Percentiles rank a stretch among this genome's conserved stretches.
Evolutionary conservation across 2,113 vertebrate species (phyloP).

Genomic region (Indicator maculatus): DNA sequence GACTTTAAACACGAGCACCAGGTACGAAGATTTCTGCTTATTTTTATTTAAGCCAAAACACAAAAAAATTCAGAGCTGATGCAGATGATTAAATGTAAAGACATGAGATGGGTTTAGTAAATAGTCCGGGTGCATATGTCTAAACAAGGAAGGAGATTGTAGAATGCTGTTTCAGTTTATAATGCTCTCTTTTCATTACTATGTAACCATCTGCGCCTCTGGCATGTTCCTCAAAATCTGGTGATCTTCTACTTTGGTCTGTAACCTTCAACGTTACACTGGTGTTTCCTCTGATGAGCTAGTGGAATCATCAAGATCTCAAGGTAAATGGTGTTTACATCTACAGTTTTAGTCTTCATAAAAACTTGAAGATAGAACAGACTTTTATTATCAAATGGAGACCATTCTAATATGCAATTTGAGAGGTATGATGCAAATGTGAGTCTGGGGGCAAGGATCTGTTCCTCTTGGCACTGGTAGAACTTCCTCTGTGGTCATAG

Average conservation of each 20-base stretch:
- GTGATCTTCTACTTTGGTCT: neutral
- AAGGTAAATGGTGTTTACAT: neutral
- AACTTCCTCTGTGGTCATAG: neutral
- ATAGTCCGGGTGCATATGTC: constrained; percentile 58
- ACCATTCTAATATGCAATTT: neutral
- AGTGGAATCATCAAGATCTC: neutral
- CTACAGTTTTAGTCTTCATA: neutral
- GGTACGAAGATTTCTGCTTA: constrained; percentile 54
- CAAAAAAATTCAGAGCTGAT: constrained; percentile 44
- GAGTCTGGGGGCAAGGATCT: neutral
- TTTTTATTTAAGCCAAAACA: constrained; percentile 60
- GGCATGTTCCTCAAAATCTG: constrained; percentile 19
- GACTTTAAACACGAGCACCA: constrained; percentile 50
- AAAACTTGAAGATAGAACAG: neutral
- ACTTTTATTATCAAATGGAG: neutral
- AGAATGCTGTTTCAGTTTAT: constrained; percentile 46
- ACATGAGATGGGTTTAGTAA: constrained; percentile 57
- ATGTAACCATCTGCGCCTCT: constrained; percentile 53
- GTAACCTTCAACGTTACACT: neutral
- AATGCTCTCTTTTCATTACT: constrained; percentile 51
- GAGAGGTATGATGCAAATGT: neutral
- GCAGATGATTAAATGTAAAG: constrained; percentile 67
- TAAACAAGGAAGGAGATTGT: constrained; percentile 56
- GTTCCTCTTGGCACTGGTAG: neutral
- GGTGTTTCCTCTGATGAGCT: neutral